phyloP scores from a whole-genome alignment of 2,888 invertebrate genomes.

The Platycnemis pennipes region DNA sequence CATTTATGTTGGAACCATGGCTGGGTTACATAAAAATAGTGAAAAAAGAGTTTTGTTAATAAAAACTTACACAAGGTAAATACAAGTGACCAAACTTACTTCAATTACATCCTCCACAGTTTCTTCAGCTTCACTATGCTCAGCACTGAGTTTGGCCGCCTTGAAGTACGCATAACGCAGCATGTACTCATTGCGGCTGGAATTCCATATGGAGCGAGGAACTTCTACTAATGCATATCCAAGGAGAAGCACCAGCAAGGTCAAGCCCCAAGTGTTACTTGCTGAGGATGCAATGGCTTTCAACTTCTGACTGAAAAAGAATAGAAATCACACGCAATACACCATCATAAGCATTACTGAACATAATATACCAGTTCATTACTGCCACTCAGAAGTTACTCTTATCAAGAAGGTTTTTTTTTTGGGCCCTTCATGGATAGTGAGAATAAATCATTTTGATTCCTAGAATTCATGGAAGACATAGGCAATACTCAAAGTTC shows the following conservation, averaged over 20 bases:
- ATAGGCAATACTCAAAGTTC: too few species aligned
- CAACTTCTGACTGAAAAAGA: slow-evolving; percentile 86
- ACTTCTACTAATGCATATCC: slow-evolving; percentile 97
- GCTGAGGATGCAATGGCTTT: slow-evolving; percentile 99
- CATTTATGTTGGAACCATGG: too few species aligned
- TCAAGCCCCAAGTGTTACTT: slow-evolving; percentile 99
- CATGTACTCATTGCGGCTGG: slow-evolving; percentile 91
- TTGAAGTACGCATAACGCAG: slow-evolving; percentile 95
- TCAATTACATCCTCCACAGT: slow-evolving; percentile 96
- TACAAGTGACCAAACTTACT: slow-evolving; percentile 80
- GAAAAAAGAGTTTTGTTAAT: too few species aligned
- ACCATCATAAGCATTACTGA: slow-evolving; percentile 48
- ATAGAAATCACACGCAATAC: slow-evolving; percentile 69
- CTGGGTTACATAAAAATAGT: too few species aligned
- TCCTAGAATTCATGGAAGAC: too few species aligned
- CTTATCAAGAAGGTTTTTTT: too few species aligned
- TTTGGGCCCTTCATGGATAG: too few species aligned
- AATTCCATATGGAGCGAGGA: slow-evolving; percentile 94
- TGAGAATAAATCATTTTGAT: too few species aligned
- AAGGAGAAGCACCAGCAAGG: slow-evolving; percentile 94
- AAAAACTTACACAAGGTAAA: too few species aligned
- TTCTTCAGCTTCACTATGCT: slow-evolving; percentile 98
- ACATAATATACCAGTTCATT: too few species aligned
- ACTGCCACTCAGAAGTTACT: too few species aligned
- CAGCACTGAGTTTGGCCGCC: slow-evolving; percentile 95